Evolutionary conservation across 2,888 invertebrate species (phyloP), one percentile per base, ranked within the genome.

Genomic region (Arctia plantaginis): DNA sequence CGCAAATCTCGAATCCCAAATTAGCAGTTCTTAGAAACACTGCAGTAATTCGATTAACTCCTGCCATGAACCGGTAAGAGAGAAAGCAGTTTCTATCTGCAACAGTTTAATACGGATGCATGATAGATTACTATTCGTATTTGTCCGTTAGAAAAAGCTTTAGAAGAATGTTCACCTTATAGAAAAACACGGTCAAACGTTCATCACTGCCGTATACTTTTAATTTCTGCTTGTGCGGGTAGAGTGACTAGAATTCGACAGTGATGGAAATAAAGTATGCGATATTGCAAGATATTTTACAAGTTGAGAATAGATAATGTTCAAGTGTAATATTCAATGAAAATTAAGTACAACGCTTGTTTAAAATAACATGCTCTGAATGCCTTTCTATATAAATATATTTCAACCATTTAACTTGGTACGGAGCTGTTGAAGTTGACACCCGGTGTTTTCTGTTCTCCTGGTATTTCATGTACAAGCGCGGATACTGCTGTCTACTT

Each of bases 401-500:
- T n/a, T 55, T 35, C 51, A n/a, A 55, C 33, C 33, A 8, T 33
- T 69, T 69, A 69, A 68, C 23, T 51, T 10, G 23, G 33, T 35
- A 35, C 51, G 15, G 51, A 55, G 13, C 18, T 51, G 33, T 62
- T 69, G 59, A 41, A 69, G 20, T 69, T 62, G 47, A 65, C 7
- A 33, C 35, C 47, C 33, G 23, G 33, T 71, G 64, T 18, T 47
- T n/a, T 20, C 44, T 65, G 65, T 35, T 66, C 44, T 15, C 65
- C 51, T 51, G 41, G 66, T 72, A 67, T n/a, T 41, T 67, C 15
- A 47, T 20, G 72, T 64, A 23, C 47, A 27, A 69, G 69, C 30
- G 64, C 68, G 68, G 73, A 69, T 66, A 69, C 55, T n/a, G 47
- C 10, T 69, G 73, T 73, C 39, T 55, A 18, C 44, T n/a, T 35